Evolutionary conservation across 2,113 vertebrate species (phyloP).

Genomic region (Scortum barcoo): DNA sequence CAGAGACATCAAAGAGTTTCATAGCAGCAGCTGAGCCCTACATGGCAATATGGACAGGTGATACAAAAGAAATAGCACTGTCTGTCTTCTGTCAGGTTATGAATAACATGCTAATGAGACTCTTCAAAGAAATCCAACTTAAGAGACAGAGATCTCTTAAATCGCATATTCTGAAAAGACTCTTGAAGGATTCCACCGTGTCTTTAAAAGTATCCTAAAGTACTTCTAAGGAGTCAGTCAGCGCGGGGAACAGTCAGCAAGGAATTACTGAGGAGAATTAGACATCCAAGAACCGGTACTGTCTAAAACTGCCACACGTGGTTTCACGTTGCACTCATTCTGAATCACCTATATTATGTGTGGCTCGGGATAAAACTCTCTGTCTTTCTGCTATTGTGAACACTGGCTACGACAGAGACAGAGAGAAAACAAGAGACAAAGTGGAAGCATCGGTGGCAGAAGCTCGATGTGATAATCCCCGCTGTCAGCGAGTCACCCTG

Average conservation of each 20-base stretch:
- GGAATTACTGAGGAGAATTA: slow-evolving; percentile 6
- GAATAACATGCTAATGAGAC: slow-evolving; percentile 48
- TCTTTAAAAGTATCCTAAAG: slow-evolving; percentile 28
- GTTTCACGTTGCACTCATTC: slow-evolving; percentile 19
- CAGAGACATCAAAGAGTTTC: slow-evolving; percentile 35
- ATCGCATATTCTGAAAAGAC: slow-evolving; percentile 29
- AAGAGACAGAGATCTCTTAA: slow-evolving; percentile 21
- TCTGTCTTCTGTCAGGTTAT: slow-evolving; percentile 13
- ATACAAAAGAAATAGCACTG: slow-evolving; percentile 18
- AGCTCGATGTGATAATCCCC: slow-evolving; percentile 29
- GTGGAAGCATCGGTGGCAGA: slow-evolving; percentile 11
- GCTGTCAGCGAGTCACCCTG: slow-evolving; percentile 24
- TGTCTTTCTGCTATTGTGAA: not conserved
- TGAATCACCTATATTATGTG: slow-evolving; percentile 3
- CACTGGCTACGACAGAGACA: not conserved
- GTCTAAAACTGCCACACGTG: not conserved
- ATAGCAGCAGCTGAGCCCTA: not conserved
- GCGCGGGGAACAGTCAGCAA: not conserved
- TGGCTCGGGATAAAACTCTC: slow-evolving; percentile 1
- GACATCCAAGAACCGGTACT: slow-evolving; percentile 1
- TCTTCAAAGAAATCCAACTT: slow-evolving; percentile 51
- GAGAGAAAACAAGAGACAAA: slow-evolving; percentile 10
- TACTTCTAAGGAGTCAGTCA: slow-evolving; percentile 24
- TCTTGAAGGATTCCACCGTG: slow-evolving; percentile 34
- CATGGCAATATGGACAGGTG: slow-evolving; percentile 30